These are phyloP conservation scores for Drosophila siamana DNA, from an alignment of 2,888 invertebrate genomes.

Conservation along the genomic window DNA sequence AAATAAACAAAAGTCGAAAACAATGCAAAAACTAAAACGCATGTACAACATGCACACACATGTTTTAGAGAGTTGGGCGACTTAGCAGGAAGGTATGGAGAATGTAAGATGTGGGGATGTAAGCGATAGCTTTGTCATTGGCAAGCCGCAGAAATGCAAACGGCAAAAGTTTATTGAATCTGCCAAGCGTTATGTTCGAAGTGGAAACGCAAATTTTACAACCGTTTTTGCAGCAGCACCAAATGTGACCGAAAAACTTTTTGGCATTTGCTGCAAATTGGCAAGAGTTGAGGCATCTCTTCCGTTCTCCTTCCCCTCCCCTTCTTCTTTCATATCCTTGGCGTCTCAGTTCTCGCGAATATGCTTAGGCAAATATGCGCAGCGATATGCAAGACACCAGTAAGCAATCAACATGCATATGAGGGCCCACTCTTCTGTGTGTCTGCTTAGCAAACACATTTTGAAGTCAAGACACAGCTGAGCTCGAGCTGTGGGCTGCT, in stretches of 20 bases:
- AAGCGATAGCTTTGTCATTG: slow-evolving; percentile 46
- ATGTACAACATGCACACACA: too few species aligned
- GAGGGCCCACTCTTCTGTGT: slow-evolving; percentile 31
- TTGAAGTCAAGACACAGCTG: slow-evolving; percentile 57
- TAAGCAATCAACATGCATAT: slow-evolving; percentile 73
- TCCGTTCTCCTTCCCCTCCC: not conserved
- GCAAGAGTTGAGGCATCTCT: slow-evolving; percentile 3
- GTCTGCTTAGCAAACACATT: slow-evolving; percentile 65
- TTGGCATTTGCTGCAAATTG: slow-evolving; percentile 29
- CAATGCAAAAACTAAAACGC: slow-evolving; percentile 15
- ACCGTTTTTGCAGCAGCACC: slow-evolving; percentile 9
- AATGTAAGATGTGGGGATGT: not conserved
- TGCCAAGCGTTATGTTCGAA: slow-evolving; percentile 37
- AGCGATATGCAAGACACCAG: slow-evolving; percentile 17
- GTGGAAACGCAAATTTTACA: slow-evolving; percentile 37
- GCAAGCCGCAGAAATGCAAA: slow-evolving; percentile 55
- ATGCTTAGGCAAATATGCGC: slow-evolving; percentile 49
- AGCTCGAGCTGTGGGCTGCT: not conserved
- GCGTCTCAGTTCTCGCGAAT: not conserved
- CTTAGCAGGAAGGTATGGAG: too few species aligned
- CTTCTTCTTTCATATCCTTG: not conserved
- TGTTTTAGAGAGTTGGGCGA: too few species aligned
- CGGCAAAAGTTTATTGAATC: slow-evolving; percentile 63
- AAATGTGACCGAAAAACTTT: slow-evolving; percentile 45
- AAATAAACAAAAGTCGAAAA: slow-evolving; percentile 30